Base-by-base conservation (phyloP, 53 echinoderm and acorn worm species). In the Mesocentrotus franciscanus region DNA sequence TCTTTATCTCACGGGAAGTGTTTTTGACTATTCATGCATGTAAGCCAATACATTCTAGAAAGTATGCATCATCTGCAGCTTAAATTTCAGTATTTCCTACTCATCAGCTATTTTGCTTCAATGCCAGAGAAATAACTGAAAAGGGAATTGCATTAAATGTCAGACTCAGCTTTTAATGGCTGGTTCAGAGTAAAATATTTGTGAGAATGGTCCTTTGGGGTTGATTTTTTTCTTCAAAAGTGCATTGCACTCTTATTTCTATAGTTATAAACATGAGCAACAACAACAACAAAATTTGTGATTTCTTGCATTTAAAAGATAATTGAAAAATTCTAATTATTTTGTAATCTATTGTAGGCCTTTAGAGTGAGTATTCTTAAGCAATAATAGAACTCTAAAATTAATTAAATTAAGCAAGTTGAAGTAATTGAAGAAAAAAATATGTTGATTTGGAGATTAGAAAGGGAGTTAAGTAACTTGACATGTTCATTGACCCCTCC, bases 81-180 rank as follows among this genome's bases (percentile, higher is more conserved):
- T 20, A 17, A 81, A 81, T 81, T 39, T 81, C 39, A 81, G 42
- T 81, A 81, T 81, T 81, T 81, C 42, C 36, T 22, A 81, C 36
- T 81, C 81, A 42, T 22, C 39, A 81, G 42, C 36, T 22, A 81
- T 22, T 36, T 81, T 81, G 81, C 81, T 81, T 81, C 8, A 8
- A 42, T 81, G 81, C 81, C 81, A 81, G 33, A 81, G 42, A 81
- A 81, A 36, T 81, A 81, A 81, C 81, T 42, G 42, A 81, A 42
- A 18, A 81, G 42, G 42, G 42, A 39, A 81, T 81, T 81, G 9
- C 36, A 81, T 81, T 81, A 42, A 17, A 81, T 81, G 42, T 81
- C 81, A 81, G 81, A 81, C 81, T 29, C 15, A 81, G 8, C 7
- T 36, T 17, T 81, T 18, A 42, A 42, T 36, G 81, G 18, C 36